These are phyloP conservation scores for Dryadula phaetusa DNA, from an alignment of 2,888 invertebrate genomes.

Conservation along the genomic window DNA sequence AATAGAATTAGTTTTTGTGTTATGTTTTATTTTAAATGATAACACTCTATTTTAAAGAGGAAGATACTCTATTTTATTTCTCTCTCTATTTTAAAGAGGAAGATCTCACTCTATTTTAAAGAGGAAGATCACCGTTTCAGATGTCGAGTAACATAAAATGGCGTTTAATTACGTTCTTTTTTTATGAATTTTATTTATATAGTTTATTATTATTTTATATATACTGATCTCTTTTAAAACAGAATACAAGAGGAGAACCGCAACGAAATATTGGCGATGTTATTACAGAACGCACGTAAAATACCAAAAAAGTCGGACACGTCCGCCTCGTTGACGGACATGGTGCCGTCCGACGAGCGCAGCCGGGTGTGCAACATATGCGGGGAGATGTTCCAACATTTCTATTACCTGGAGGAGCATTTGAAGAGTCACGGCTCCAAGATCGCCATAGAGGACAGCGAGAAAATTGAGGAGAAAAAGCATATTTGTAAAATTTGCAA, in stretches of 20 bases:
- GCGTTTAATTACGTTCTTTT: too few species aligned
- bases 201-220: too few species aligned
- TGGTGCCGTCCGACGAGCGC: slow-evolving; percentile 62
- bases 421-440: slow-evolving; percentile 72
- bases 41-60: too few species aligned
- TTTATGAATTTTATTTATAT: too few species aligned
- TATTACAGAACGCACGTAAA: slow-evolving; percentile 72
- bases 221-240: too few species aligned
- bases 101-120: too few species aligned
- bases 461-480: slow-evolving; percentile 65
- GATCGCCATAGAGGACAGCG: slow-evolving; percentile 65
- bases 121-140: too few species aligned
- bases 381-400: slow-evolving; percentile 76
- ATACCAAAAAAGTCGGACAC: slow-evolving; percentile 61
- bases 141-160: too few species aligned
- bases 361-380: slow-evolving; percentile 77
- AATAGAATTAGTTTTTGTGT: too few species aligned
- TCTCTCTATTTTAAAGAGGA: too few species aligned
- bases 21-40: too few species aligned
- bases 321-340: slow-evolving; percentile 45
- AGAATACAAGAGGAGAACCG: slow-evolving; percentile 74
- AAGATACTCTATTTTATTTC: too few species aligned
- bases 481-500: slow-evolving; percentile 70
- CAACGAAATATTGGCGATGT: slow-evolving; percentile 74
- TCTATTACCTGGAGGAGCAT: slow-evolving; percentile 76